A percentile compares a stretch with the other conserved stretches of the same genome.
These are phyloP conservation scores for Patella pellucida DNA, from an alignment of 2,888 invertebrate genomes.

Conservation along the genomic window DNA sequence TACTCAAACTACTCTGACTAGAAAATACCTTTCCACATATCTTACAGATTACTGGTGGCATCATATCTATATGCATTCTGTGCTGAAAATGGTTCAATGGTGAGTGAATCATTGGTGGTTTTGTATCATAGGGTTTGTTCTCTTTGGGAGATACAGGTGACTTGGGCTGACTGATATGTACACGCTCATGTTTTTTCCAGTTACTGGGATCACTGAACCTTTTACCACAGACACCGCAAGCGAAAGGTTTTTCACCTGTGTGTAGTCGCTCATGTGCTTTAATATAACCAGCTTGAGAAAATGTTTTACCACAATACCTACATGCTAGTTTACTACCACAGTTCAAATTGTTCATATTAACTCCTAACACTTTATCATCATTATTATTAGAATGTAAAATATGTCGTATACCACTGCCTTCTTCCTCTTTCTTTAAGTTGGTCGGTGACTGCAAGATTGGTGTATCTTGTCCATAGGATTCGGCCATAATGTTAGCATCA, in stretches of 20 bases:
- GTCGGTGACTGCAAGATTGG: conserved; percentile 32
- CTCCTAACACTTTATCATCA: conserved; percentile 17
- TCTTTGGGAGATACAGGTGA: conserved; percentile 39
- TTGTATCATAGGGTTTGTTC: conserved; percentile 25
- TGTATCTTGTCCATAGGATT: conserved; percentile 47
- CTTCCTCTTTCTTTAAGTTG: conserved; percentile 39
- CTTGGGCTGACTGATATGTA: conserved; percentile 54
- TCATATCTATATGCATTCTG: conserved; percentile 27
- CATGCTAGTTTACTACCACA: conserved; percentile 53
- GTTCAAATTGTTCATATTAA: conserved; percentile 36
- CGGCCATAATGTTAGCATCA: conserved; percentile 57
- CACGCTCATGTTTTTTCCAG: conserved; percentile 65
- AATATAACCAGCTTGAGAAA: conserved; percentile 62
- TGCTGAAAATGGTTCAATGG: conserved; percentile 27
- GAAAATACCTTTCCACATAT: conserved; percentile 61
- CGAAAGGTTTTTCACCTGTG: conserved; percentile 64
- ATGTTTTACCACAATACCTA: conserved; percentile 60
- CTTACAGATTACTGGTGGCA: conserved; percentile 46
- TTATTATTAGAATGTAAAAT: conserved; percentile 22
- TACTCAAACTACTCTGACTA: conserved; percentile 59
- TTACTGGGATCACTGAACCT: conserved; percentile 63
- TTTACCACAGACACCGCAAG: conserved; percentile 62
- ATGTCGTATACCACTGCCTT: conserved; percentile 21
- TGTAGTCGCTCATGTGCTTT: conserved; percentile 64
- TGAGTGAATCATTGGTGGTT: conserved; percentile 26